Evolutionary conservation across 37 sponge, comb jelly and placozoan species (phyloP), one percentile per base, ranked within the genome.

Genomic region (Oopsacas minuta): DNA sequence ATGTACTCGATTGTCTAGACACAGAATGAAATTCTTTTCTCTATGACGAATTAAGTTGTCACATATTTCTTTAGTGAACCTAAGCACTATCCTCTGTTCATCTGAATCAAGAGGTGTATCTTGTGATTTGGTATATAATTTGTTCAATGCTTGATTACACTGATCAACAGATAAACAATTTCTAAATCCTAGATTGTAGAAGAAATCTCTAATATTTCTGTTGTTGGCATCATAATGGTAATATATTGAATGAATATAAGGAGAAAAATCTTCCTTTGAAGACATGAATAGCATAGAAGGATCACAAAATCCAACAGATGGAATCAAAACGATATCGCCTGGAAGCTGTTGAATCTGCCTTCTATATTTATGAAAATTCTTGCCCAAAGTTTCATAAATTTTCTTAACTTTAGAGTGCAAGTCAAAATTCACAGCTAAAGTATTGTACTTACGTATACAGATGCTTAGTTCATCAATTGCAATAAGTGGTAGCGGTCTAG

Each of bases 231-330:
- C 28, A n/a, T 61, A 61, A 61, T 20, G 28, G 7, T 25, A 61
- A 61, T 34, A 32, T 32, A 61, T 10, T 20, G 75, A 61, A 34
- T 25, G 30, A 34, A 61, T 61, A 34, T 61, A 61, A 10, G 75
- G 75, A 25, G 75, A n/a, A 61, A 61, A 61, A 61, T 61, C 75
- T 61, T 61, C 75, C 5, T 61, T n/a, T 10, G 75, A 61, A 61
- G 20, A 61, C 30, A 61, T 5, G 75, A 61, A 34, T 32, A 61
- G 28, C 22, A 7, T 61, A 3, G 75, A 20, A 32, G 22, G 22
- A 3, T 61, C 75, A 61, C 75, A 61, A 12, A 61, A 61, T 61
- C 75, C 75, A 61, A 61, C 75, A 20, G 75, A 61, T 25, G 75
- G 75, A 20, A 61, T n/a, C 17, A 61, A n/a, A 12, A 61, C 5